Evolutionary conservation across 2,888 invertebrate genomes (phyloP).

Genomic region (Craniophora ligustri): DNA sequence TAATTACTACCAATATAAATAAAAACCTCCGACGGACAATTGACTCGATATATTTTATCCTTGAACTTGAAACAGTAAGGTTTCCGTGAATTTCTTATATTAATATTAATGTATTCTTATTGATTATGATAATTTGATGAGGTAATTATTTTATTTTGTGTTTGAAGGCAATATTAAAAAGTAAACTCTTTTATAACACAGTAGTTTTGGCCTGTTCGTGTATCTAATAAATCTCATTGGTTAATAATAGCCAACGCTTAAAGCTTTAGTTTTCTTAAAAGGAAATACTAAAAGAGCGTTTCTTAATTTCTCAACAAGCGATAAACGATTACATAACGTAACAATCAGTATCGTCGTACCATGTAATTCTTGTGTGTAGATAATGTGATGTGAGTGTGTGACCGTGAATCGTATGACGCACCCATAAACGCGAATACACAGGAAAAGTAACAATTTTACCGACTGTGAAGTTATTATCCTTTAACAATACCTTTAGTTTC

Average conservation of each 20-base stretch:
- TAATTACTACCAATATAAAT: too few relatives aligned
- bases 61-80: too few relatives aligned
- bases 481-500: slow-evolving; percentile 2
- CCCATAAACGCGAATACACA: slow-evolving; percentile 23
- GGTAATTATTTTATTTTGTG: too few relatives aligned
- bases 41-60: too few relatives aligned
- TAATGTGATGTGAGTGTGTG: slow-evolving; percentile 41
- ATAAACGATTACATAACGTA: slow-evolving; percentile 45
- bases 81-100: too few relatives aligned
- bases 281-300: slow-evolving; percentile 12
- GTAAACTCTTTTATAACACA: too few relatives aligned
- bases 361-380: slow-evolving; percentile 38
- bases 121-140: too few relatives aligned
- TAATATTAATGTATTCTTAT: too few relatives aligned
- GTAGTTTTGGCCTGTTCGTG: background rate
- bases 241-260: background rate
- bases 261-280: slow-evolving; percentile 6
- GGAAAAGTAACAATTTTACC: slow-evolving; percentile 36
- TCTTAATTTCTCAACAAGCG: slow-evolving; percentile 27
- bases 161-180: too few relatives aligned
- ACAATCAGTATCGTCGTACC: slow-evolving; percentile 30
- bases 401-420: slow-evolving; percentile 56
- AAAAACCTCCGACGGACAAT: too few relatives aligned
- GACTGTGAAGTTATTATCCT: slow-evolving; percentile 14
- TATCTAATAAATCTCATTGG: background rate